These are phyloP conservation scores for Apostichopus californicus DNA, from an alignment of 35 echinoderm and acorn worm species.

Conservation along the genomic window DNA sequence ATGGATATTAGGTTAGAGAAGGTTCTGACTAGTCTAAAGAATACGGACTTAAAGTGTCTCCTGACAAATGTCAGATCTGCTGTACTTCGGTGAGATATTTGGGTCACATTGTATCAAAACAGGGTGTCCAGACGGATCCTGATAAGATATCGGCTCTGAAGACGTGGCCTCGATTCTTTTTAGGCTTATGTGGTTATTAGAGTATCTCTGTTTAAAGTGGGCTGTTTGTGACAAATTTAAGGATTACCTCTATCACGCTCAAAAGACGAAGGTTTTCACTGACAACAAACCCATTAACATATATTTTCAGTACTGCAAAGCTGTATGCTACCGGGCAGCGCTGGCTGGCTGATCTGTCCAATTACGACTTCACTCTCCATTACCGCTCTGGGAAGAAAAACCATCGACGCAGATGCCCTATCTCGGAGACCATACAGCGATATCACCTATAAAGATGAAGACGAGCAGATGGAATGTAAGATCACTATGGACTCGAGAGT, in stretches of 20 bases:
- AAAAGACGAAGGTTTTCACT: constrained; percentile 53
- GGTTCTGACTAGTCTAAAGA: constrained; percentile 7
- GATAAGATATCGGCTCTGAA: background rate
- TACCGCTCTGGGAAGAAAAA: no score
- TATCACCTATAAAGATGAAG: background rate
- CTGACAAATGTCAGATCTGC: constrained; percentile 71
- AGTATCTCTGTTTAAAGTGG: constrained; percentile 59
- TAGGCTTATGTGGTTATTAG: constrained; percentile 58
- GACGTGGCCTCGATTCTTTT: constrained; percentile 43
- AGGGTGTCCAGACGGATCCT: constrained; percentile 74
- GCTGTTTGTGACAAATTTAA: constrained; percentile 44
- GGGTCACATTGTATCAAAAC: constrained; percentile 64
- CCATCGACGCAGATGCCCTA: no score
- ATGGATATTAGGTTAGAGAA: background rate
- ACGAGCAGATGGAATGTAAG: constrained; percentile 36
- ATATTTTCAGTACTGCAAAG: constrained; percentile 61
- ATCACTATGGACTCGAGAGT: constrained; percentile 22
- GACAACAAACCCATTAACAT: constrained; percentile 78
- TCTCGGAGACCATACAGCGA: background rate
- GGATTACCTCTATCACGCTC: constrained; percentile 47
- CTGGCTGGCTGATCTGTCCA: constrained; percentile 60
- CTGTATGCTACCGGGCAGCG: constrained; percentile 60
- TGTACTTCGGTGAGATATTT: constrained; percentile 62
- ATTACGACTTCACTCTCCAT: constrained; percentile 52
- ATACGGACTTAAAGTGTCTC: constrained; percentile 70